Percentiles rank a stretch among this genome's conserved stretches.
phyloP scores from a whole-genome alignment of 1,140 invertebrate species.

The Neodiprion fabricii region DNA sequence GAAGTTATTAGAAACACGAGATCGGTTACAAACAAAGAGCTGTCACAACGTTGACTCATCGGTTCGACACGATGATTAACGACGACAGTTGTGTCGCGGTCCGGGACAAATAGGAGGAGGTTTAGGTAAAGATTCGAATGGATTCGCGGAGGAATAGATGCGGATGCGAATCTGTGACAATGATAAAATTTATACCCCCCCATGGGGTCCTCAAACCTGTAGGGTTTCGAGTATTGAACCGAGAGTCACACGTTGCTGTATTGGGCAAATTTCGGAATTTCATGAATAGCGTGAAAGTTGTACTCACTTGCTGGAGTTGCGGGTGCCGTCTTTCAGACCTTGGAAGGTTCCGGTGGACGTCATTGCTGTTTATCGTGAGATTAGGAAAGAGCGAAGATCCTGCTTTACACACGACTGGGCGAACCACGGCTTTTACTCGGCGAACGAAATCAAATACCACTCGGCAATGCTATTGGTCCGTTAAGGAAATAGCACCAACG shows the following conservation, averaged over 20 bases:
- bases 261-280: neutral
- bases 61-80: neutral
- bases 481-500: neutral
- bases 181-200: neutral
- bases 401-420: constrained; percentile 1
- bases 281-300: neutral
- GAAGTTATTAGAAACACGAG: too few species aligned
- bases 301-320: constrained; percentile 55
- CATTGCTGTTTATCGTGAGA: constrained; percentile 33
- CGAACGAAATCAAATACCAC: constrained; percentile 46
- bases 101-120: too few species aligned
- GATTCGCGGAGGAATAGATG: neutral
- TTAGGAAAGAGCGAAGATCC: neutral
- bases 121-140: neutral
- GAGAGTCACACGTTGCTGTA: neutral
- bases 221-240: neutral
- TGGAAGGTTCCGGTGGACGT: constrained; percentile 52
- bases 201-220: neutral
- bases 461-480: constrained; percentile 38
- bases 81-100: neutral
- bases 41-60: neutral
- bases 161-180: neutral
- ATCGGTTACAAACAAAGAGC: neutral
- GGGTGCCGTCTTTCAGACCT: constrained; percentile 38
- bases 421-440: constrained; percentile 34